These are phyloP conservation scores for Osmoderma eremita DNA, from an alignment of 2,888 invertebrate genomes.

Conservation along the genomic window DNA sequence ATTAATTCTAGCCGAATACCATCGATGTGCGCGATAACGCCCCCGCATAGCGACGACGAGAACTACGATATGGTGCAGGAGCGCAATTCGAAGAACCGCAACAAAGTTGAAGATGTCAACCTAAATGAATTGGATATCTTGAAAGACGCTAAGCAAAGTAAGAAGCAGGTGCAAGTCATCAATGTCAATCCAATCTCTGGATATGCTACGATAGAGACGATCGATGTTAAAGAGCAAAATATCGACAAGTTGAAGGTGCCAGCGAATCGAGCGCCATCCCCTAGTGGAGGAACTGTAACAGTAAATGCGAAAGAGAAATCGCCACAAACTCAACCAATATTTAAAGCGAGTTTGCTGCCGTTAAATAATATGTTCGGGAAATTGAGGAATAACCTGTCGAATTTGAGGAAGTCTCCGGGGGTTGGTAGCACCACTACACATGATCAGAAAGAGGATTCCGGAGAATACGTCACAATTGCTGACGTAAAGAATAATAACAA, in stretches of 20 bases:
- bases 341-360: constrained; percentile 68
- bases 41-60: constrained; percentile 88
- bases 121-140: constrained; percentile 45
- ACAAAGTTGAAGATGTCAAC: constrained; percentile 38
- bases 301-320: constrained; percentile 50
- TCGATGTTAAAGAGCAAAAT: constrained; percentile 47
- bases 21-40: constrained; percentile 92
- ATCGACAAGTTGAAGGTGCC: constrained; percentile 44
- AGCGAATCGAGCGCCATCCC: constrained; percentile 57
- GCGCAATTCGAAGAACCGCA: constrained; percentile 41
- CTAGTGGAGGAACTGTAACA: constrained; percentile 60
- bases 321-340: constrained; percentile 55
- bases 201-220: constrained; percentile 60
- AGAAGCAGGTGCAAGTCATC: constrained; percentile 52
- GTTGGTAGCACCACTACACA: background rate
- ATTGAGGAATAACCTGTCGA: constrained; percentile 63
- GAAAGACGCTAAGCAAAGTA: constrained; percentile 22
- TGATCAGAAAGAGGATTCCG: constrained; percentile 70
- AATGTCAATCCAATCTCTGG: constrained; percentile 60
- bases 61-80: constrained; percentile 49
- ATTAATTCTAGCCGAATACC: constrained; percentile 89
- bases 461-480: constrained; percentile 88
- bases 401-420: constrained; percentile 31
- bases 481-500: constrained; percentile 83
- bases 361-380: constrained; percentile 79